These are phyloP conservation scores for Dendrolimus houi DNA, from an alignment of 2,888 invertebrate species.

Conservation along the genomic window DNA sequence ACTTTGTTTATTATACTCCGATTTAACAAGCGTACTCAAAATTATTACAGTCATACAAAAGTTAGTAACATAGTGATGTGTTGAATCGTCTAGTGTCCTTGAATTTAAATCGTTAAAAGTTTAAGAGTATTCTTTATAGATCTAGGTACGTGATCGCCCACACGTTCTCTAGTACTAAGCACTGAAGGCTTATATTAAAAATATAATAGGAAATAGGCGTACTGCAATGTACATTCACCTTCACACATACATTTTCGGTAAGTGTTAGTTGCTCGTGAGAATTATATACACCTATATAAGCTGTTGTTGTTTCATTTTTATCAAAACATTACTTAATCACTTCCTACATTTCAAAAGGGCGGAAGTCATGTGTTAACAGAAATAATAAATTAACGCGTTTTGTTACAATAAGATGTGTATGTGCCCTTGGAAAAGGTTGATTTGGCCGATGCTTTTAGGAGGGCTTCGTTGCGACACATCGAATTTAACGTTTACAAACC, in stretches of 20 bases:
- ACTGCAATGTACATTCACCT: constrained; percentile 29
- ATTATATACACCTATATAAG: constrained; percentile 39
- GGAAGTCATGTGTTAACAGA: constrained; percentile 66
- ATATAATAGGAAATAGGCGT: constrained; percentile 18
- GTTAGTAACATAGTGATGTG: constrained; percentile 4
- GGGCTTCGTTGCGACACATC: constrained; percentile 47
- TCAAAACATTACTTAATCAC: constrained; percentile 60
- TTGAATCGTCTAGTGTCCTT: not conserved
- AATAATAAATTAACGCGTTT: constrained; percentile 64
- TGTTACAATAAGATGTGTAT: constrained; percentile 48
- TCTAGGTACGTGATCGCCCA: constrained; percentile 7
- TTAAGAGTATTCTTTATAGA: not conserved
- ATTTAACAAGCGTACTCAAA: not conserved
- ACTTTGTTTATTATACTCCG: not conserved
- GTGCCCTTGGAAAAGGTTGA: constrained; percentile 62
- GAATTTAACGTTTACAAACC: constrained; percentile 44
- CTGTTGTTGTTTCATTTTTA: constrained; percentile 59
- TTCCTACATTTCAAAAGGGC: constrained; percentile 70
- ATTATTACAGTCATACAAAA: not conserved
- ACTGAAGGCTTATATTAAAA: constrained; percentile 12
- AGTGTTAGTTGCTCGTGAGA: constrained; percentile 54
- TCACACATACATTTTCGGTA: constrained; percentile 41
- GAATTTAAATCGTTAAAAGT: constrained; percentile 4
- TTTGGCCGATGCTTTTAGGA: constrained; percentile 41
- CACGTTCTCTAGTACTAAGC: constrained; percentile 7